phyloP scores from a whole-genome alignment of 37 sponge, comb jelly and placozoan species.

The Tethya wilhelma region DNA sequence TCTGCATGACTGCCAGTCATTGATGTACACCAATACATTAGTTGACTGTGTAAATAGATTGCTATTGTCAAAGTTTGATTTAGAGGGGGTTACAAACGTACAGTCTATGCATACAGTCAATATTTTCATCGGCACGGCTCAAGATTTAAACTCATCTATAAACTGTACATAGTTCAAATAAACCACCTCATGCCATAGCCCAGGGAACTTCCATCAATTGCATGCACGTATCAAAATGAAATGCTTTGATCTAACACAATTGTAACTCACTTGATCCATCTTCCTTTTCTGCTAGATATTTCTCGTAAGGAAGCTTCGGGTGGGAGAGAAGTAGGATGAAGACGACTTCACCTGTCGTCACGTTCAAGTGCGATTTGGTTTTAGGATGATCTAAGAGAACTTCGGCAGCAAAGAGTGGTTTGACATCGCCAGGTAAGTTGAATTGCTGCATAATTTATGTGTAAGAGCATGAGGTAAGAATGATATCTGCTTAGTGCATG shows the following conservation, averaged over 20 bases:
- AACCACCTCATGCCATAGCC: background rate
- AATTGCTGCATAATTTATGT: conserved; percentile 35
- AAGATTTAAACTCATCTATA: background rate
- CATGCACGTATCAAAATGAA: background rate
- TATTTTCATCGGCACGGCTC: too few species aligned
- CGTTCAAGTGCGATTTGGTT: conserved; percentile 40
- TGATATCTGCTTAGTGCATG: too few species aligned
- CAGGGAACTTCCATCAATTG: background rate
- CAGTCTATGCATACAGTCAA: too few species aligned
- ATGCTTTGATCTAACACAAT: background rate
- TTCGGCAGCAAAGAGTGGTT: conserved; percentile 25
- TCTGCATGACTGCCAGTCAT: too few species aligned
- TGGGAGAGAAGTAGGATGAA: conserved; percentile 39
- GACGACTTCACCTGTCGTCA: conserved; percentile 19
- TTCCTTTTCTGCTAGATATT: conserved; percentile 52
- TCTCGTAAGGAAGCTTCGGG: conserved; percentile 42
- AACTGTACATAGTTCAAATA: background rate
- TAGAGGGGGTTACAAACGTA: too few species aligned
- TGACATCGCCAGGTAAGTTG: background rate
- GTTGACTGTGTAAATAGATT: too few species aligned
- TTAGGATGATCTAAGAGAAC: conserved; percentile 9
- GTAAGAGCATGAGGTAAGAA: too few species aligned
- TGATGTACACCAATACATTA: too few species aligned
- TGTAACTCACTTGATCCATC: conserved; percentile 3
- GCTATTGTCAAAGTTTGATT: too few species aligned